Conservation (phyloP, 2,113 vertebrate genomes). For the Xyrauchen texanus region DNA sequence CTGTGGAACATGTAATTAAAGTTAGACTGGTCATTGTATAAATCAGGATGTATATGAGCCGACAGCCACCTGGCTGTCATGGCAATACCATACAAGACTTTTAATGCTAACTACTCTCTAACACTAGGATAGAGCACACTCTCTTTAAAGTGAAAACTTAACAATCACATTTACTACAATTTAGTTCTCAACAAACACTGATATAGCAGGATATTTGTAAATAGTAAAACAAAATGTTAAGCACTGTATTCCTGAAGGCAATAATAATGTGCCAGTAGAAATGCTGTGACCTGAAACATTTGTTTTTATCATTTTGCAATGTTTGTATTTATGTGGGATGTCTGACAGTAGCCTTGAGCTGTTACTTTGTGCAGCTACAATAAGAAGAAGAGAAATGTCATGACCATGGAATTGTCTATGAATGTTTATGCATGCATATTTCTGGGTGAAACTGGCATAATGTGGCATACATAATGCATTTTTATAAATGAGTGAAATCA, state of each 20-base stretch:
- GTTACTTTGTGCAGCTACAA: constrained; percentile 11
- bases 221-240: neutral
- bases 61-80: constrained; percentile 50
- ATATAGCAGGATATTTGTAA: neutral
- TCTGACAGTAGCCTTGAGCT: constrained; percentile 40
- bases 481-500: no score
- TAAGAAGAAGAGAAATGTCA: constrained; percentile 18
- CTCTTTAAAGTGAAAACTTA: constrained; percentile 70
- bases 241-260: constrained; percentile 8
- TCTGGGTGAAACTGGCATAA: constrained; percentile 1
- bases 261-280: constrained; percentile 17
- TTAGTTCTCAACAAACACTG: neutral
- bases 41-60: constrained; percentile 54
- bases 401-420: constrained; percentile 27
- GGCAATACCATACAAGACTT: constrained; percentile 57
- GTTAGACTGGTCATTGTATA: constrained; percentile 51
- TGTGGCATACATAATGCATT: no score
- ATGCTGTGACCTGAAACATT: neutral
- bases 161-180: constrained; percentile 61
- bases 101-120: constrained; percentile 70
- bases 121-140: constrained; percentile 51
- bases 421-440: constrained; percentile 32
- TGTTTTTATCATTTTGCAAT: constrained; percentile 20
- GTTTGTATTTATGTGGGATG: constrained; percentile 36
- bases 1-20: constrained; percentile 64